A percentile compares a stretch with the other conserved stretches of the same genome.
These are phyloP conservation scores for Ips nitidus DNA, from an alignment of 1,140 invertebrate species.

Conservation along the genomic window DNA sequence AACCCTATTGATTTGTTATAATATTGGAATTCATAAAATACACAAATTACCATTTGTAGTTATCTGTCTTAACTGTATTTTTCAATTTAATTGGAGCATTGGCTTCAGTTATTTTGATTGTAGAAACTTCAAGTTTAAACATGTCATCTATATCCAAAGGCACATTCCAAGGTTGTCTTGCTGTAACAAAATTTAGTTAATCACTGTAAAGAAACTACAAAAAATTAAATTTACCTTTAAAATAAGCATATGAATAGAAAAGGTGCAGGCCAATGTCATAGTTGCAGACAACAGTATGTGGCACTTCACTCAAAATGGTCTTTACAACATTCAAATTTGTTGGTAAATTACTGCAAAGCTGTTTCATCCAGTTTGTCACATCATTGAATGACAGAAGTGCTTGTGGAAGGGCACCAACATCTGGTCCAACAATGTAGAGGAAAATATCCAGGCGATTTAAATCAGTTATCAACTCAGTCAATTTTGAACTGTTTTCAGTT, in stretches of 20 bases:
- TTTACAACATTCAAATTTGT: slow-evolving; percentile 21
- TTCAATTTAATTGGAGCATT: slow-evolving; percentile 26
- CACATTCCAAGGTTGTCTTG: slow-evolving; percentile 35
- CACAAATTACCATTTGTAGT: too few species aligned
- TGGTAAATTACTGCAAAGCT: not conserved
- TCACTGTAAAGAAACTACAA: too few species aligned
- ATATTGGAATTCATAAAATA: too few species aligned
- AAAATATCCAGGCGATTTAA: slow-evolving; percentile 24
- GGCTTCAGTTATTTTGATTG: slow-evolving; percentile 30
- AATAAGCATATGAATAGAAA: slow-evolving; percentile 29
- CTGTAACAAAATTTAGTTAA: not conserved
- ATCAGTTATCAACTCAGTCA: slow-evolving; percentile 2
- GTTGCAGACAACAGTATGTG: slow-evolving; percentile 33
- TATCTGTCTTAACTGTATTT: not conserved
- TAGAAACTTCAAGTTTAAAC: slow-evolving; percentile 27
- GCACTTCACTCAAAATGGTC: slow-evolving; percentile 26
- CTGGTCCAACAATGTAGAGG: slow-evolving; percentile 39
- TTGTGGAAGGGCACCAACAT: slow-evolving; percentile 22
- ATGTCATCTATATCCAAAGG: slow-evolving; percentile 31
- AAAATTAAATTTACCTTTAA: not conserved
- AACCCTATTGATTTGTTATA: slow-evolving; percentile 20
- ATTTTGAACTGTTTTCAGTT: slow-evolving; percentile 6
- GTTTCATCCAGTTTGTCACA: slow-evolving; percentile 32
- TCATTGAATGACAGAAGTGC: slow-evolving; percentile 21
- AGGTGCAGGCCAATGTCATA: slow-evolving; percentile 36